These are phyloP conservation scores for Ammospiza nelsoni DNA, from an alignment of 2,113 vertebrate species.

Conservation along the genomic window DNA sequence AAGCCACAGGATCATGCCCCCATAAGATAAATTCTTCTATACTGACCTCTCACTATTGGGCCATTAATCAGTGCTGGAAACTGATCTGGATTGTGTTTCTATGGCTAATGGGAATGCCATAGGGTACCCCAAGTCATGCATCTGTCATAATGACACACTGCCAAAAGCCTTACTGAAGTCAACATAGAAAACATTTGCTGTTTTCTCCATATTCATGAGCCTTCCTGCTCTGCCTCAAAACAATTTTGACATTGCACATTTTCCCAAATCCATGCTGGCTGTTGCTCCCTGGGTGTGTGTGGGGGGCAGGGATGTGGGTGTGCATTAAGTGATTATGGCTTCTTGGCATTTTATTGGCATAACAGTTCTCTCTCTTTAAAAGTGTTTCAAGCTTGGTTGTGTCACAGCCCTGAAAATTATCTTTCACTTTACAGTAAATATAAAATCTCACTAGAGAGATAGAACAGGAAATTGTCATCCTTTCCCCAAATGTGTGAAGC, in stretches of 20 bases:
- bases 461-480: neutral
- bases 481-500: neutral
- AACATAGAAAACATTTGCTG: neutral
- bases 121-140: neutral
- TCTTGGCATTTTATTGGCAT: neutral
- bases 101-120: neutral
- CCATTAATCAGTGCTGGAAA: neutral
- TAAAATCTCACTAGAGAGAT: neutral
- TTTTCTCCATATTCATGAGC: neutral
- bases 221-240: neutral
- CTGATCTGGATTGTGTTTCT: neutral
- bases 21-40: neutral
- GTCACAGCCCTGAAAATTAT: neutral
- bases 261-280: neutral
- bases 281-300: neutral
- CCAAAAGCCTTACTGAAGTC: neutral
- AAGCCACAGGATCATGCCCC: neutral
- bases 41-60: neutral
- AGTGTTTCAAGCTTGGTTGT: neutral
- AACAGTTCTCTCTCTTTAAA: neutral
- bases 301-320: rapidly evolving
- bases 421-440: neutral
- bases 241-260: neutral
- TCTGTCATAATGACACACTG: neutral
- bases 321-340: neutral